Evolutionary conservation across 2,888 invertebrate species (phyloP).

Genomic region (Macropis europaea): DNA sequence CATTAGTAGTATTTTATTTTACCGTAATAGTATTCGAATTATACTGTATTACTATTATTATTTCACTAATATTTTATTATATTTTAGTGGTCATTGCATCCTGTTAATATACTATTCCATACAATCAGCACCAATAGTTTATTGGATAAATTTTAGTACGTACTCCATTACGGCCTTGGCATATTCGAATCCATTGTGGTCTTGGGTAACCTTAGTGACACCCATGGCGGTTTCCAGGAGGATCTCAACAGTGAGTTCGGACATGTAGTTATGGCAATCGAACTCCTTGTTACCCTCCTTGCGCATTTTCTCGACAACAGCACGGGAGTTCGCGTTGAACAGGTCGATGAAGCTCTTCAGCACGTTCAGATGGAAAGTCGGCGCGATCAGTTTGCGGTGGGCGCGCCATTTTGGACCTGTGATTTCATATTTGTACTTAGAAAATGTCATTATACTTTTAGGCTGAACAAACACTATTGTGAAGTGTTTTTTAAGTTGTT

Average conservation of each 20-base stretch:
- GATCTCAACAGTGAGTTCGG: conserved; percentile 91
- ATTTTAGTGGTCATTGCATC: no score
- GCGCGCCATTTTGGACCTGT: conserved; percentile 92
- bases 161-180: conserved; percentile 93
- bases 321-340: conserved; percentile 90
- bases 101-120: no score
- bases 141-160: conserved; percentile 46
- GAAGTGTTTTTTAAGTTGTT: no score
- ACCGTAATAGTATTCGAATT: no score
- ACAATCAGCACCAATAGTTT: no score
- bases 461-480: no score
- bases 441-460: no score
- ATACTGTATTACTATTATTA: background rate
- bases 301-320: conserved; percentile 87
- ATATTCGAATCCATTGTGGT: conserved; percentile 90
- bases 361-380: conserved; percentile 93
- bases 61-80: background rate
- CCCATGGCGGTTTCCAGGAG: conserved; percentile 94
- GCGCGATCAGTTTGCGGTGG: conserved; percentile 92
- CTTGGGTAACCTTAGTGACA: conserved; percentile 90
- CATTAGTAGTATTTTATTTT: no score
- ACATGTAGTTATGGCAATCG: conserved; percentile 92
- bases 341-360: conserved; percentile 92
- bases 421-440: conserved; percentile 12
- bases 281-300: conserved; percentile 85